Conservation (phyloP, 2,888 invertebrate genomes). For the Pecten maximus region DNA sequence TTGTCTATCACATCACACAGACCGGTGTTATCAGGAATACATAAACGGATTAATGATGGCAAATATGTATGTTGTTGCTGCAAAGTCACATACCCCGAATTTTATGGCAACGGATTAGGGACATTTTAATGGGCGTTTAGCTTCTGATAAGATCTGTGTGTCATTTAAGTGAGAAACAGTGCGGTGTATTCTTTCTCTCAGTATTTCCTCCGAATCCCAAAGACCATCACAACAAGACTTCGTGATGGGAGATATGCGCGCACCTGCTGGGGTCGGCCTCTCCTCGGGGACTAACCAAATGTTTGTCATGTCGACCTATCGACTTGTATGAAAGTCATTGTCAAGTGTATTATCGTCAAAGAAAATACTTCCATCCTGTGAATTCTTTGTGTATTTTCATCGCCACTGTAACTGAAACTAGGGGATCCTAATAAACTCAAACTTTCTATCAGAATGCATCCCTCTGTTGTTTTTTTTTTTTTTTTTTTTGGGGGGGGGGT, state of each 20-base stretch:
- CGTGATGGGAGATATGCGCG: constrained; percentile 12
- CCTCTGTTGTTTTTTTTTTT: no score
- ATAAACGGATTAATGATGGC: constrained; percentile 35
- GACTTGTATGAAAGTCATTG: constrained; percentile 26
- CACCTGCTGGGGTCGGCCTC: neutral
- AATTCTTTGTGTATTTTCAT: neutral
- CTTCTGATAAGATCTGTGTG: constrained; percentile 30
- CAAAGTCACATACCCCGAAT: constrained; percentile 40
- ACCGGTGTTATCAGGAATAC: neutral
- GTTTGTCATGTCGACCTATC: constrained; percentile 29
- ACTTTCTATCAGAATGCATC: no score
- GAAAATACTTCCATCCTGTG: neutral
- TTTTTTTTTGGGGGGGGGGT: no score
- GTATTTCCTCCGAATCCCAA: neutral
- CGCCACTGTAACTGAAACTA: no score
- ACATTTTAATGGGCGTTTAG: constrained; percentile 45
- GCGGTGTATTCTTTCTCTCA: constrained; percentile 13
- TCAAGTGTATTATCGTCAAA: neutral
- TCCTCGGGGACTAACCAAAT: neutral
- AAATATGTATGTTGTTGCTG: constrained; percentile 37
- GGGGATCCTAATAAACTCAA: no score
- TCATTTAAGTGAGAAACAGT: constrained; percentile 32
- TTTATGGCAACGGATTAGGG: constrained; percentile 46
- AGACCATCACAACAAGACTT: neutral
- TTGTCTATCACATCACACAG: constrained; percentile 3